Evolutionary conservation across 2,888 invertebrate species (phyloP).

Genomic region (Hydrotaea cyrtoneurina): DNA sequence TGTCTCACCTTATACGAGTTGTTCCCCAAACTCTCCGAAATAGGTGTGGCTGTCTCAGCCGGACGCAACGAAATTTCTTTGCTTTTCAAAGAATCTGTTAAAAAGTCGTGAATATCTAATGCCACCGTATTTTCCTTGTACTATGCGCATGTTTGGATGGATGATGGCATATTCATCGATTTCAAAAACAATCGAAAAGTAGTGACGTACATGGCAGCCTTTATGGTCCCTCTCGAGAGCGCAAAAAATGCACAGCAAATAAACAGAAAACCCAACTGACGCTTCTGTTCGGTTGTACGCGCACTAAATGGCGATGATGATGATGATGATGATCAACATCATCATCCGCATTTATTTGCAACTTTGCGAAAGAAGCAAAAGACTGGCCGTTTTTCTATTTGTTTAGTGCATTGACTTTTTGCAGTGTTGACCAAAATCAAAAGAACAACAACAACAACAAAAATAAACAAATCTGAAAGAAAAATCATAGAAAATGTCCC

Average conservation of each 20-base stretch:
- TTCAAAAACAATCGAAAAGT: neutral
- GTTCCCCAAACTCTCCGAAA: constrained; percentile 37
- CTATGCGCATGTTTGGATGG: neutral
- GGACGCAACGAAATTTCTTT: constrained; percentile 39
- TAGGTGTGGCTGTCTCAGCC: constrained; percentile 63
- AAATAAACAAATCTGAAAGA: neutral
- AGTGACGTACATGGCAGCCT: constrained; percentile 7
- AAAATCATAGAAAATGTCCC: constrained; percentile 4
- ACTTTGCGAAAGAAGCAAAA: constrained; percentile 8
- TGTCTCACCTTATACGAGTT: constrained; percentile 53
- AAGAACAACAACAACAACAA: neutral
- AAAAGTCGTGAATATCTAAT: neutral
- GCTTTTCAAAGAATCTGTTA: constrained; percentile 10
- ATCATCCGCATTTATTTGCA: neutral
- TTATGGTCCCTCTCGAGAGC: neutral
- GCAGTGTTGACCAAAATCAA: constrained; percentile 36
- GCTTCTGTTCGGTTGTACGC: neutral
- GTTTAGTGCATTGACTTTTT: constrained; percentile 50
- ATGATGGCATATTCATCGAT: neutral
- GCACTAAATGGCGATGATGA: neutral
- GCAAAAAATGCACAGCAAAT: neutral
- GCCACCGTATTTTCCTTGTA: neutral
- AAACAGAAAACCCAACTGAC: constrained; percentile 13
- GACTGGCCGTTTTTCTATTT: neutral
- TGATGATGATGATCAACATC: neutral